Conservation (phyloP, 2,888 invertebrate species). For the Yponomeuta sedellus region DNA sequence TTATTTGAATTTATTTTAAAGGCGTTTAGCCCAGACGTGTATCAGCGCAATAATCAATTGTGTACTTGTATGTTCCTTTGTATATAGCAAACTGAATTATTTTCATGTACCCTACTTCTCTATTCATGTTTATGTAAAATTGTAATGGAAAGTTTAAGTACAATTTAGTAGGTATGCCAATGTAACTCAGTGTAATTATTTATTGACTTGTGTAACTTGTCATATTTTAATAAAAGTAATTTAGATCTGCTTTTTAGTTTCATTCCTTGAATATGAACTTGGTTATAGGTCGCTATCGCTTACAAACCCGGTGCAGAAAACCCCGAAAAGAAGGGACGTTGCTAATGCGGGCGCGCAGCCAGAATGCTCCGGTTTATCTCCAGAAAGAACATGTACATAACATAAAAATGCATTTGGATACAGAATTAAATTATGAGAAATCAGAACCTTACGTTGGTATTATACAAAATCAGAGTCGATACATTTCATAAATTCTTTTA, state of each 20-base stretch:
- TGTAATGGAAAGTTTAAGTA: constrained; percentile 37
- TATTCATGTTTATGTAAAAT: neutral
- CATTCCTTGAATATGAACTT: constrained; percentile 5
- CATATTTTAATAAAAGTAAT: constrained; percentile 51
- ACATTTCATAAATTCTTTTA: constrained; percentile 42
- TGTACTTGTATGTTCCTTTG: constrained; percentile 50
- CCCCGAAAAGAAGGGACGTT: neutral
- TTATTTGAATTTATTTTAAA: constrained; percentile 5
- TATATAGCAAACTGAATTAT: constrained; percentile 46
- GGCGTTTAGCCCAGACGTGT: constrained; percentile 34
- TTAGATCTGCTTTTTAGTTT: constrained; percentile 57
- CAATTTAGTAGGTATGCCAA: constrained; percentile 35
- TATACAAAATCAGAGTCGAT: neutral
- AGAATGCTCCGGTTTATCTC: no score
- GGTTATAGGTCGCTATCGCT: neutral
- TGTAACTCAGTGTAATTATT: constrained; percentile 44
- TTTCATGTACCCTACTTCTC: constrained; percentile 26
- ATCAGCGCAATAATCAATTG: constrained; percentile 52
- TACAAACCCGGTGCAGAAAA: neutral
- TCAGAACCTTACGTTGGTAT: neutral
- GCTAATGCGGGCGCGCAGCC: no score
- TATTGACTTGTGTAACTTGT: constrained; percentile 39
- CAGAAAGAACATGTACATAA: no score
- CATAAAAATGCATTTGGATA: no score
- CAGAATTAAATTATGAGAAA: no score